Percentiles rank a stretch among this genome's conserved stretches.
These are phyloP conservation scores for Coregonus clupeaformis DNA, from an alignment of 2,113 vertebrate species.

Conservation along the genomic window DNA sequence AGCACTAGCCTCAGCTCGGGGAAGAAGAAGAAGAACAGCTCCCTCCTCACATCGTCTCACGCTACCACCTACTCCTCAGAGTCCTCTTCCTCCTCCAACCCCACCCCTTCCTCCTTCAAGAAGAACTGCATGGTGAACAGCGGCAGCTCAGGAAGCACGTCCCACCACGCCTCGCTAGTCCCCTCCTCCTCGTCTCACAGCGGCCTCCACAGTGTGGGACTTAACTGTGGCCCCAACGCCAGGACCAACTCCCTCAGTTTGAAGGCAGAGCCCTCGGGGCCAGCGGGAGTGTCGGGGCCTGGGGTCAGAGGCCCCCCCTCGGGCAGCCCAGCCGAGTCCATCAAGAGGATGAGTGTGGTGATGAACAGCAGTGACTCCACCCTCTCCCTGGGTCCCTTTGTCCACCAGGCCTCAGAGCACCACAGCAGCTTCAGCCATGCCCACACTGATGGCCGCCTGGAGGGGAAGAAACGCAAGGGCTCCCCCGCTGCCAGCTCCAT, in stretches of 20 bases:
- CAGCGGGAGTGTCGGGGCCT: slow-evolving; percentile 77
- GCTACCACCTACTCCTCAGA: slow-evolving; percentile 80
- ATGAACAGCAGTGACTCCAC: slow-evolving; percentile 97
- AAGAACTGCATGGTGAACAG: slow-evolving; percentile 87
- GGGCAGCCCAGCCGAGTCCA: slow-evolving; percentile 90
- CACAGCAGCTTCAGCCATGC: slow-evolving; percentile 83
- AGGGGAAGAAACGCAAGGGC: slow-evolving; percentile 93
- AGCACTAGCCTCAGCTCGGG: slow-evolving; percentile 82
- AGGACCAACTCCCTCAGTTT: slow-evolving; percentile 84
- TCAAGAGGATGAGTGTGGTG: slow-evolving; percentile 98
- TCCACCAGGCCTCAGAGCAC: slow-evolving; percentile 83
- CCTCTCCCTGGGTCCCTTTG: slow-evolving; percentile 92
- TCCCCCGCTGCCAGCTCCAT: slow-evolving; percentile 80
- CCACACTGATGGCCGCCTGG: slow-evolving; percentile 82
- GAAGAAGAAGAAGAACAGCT: slow-evolving; percentile 94
- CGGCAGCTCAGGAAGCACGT: slow-evolving; percentile 82
- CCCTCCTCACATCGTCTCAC: slow-evolving; percentile 77
- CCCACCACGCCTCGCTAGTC: slow-evolving; percentile 78
- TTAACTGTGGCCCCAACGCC: slow-evolving; percentile 83
- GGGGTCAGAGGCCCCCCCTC: slow-evolving; percentile 79
- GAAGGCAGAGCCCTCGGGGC: slow-evolving; percentile 81
- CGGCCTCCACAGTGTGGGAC: slow-evolving; percentile 80
- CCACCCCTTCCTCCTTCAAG: slow-evolving; percentile 84
- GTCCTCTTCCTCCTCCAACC: slow-evolving; percentile 78
- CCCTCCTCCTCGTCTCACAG: slow-evolving; percentile 81